phyloP scores from a whole-genome alignment of 2,113 vertebrate genomes.

The Ciconia maguari region DNA sequence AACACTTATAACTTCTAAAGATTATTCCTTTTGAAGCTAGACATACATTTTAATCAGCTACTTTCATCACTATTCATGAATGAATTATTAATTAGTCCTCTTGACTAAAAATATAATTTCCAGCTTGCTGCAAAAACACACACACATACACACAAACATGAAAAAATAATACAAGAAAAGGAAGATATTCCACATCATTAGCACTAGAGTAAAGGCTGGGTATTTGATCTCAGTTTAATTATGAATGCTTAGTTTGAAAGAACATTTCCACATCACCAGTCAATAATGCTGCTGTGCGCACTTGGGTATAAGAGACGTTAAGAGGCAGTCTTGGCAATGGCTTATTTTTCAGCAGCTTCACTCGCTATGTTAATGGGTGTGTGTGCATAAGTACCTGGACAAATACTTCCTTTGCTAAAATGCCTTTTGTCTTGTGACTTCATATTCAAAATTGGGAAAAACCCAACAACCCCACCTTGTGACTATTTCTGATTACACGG shows the following conservation, averaged over 20 bases:
- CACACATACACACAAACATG: conserved; percentile 26
- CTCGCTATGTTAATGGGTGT: background rate
- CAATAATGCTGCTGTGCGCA: background rate
- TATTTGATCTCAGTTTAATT: conserved; percentile 76
- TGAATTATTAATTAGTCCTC: conserved; percentile 88
- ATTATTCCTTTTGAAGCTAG: conserved; percentile 81
- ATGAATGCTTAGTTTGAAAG: conserved; percentile 67
- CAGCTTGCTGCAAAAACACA: conserved; percentile 72
- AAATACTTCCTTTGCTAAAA: background rate
- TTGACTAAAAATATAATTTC: conserved; percentile 73
- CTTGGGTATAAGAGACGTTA: background rate
- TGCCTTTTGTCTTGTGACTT: background rate
- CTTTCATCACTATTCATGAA: conserved; percentile 86
- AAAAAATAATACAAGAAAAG: conserved; percentile 60
- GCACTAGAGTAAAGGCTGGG: conserved; percentile 41
- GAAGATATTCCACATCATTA: conserved; percentile 69
- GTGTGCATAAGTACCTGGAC: background rate
- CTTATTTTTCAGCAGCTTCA: conserved; percentile 18
- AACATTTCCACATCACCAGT: conserved; percentile 69
- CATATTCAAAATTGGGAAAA: background rate
- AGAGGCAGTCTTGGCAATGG: background rate
- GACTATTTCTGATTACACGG: background rate
- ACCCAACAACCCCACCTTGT: background rate
- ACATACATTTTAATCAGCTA: conserved; percentile 89
- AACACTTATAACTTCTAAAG: conserved; percentile 68